These are phyloP conservation scores for Bruchidius siliquastri DNA, from an alignment of 2,888 invertebrate genomes.

Conservation along the genomic window DNA sequence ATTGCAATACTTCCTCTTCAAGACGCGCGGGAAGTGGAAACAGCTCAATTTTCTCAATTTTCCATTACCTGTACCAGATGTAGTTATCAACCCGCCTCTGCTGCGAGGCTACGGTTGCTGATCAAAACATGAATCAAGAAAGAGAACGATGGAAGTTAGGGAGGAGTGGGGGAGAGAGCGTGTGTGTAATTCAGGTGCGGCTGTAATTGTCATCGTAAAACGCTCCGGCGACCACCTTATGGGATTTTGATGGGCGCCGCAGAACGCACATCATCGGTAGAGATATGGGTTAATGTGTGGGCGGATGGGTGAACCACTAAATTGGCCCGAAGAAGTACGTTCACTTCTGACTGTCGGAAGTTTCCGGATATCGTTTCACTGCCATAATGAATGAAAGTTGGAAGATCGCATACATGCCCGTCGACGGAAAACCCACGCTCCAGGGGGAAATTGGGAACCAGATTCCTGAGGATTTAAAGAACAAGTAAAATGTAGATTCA, in stretches of 20 bases:
- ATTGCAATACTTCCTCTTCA: no score
- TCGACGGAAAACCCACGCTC: no score
- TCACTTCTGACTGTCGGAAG: neutral
- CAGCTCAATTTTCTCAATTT: no score
- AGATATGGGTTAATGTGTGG: neutral
- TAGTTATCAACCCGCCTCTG: neutral
- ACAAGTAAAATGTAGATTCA: no score
- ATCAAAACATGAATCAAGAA: neutral
- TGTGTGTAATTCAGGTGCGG: conserved; percentile 14
- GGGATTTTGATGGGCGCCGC: conserved; percentile 28
- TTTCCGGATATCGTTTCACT: neutral
- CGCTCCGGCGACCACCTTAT: conserved; percentile 29
- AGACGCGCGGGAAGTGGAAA: no score
- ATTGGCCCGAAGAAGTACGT: neutral
- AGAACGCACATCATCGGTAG: neutral
- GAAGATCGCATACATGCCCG: no score
- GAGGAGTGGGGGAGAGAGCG: neutral
- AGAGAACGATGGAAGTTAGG: neutral
- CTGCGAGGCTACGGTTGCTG: neutral
- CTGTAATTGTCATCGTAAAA: conserved; percentile 29
- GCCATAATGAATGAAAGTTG: no score
- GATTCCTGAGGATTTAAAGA: no score
- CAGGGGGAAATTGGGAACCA: no score
- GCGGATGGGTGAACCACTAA: neutral
- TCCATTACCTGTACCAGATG: no score